Conservation (phyloP, 1,140 invertebrate species). For the Drosophila carrolli region DNA sequence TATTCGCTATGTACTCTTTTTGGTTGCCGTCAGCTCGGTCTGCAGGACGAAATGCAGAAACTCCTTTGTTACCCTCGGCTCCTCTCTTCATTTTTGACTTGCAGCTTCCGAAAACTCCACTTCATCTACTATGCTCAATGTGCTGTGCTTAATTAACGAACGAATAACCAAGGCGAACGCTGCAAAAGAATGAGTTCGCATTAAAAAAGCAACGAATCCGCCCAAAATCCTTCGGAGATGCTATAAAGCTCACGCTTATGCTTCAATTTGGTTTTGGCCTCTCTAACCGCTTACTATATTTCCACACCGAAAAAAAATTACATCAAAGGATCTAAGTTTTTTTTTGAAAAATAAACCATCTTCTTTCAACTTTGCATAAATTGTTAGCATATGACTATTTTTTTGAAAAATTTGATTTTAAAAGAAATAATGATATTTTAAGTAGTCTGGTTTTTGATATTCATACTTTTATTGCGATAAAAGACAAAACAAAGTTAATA, state of each 20-base stretch:
- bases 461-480: too few relatives aligned
- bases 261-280: constrained; percentile 75
- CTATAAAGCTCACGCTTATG: constrained; percentile 65
- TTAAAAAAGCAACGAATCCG: constrained; percentile 23
- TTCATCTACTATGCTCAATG: constrained; percentile 57
- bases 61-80: constrained; percentile 39
- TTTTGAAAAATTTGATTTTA: too few relatives aligned
- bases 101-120: constrained; percentile 65
- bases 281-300: constrained; percentile 59
- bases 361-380: too few relatives aligned
- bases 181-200: constrained; percentile 40
- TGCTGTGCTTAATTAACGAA: constrained; percentile 77
- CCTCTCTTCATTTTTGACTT: constrained; percentile 63
- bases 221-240: constrained; percentile 55
- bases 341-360: not conserved
- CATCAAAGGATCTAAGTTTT: not conserved
- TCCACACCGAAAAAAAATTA: constrained; percentile 24
- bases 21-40: constrained; percentile 39
- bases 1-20: constrained; percentile 60
- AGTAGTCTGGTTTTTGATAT: too few relatives aligned
- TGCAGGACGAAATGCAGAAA: constrained; percentile 42
- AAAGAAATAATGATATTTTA: too few relatives aligned
- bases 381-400: too few relatives aligned
- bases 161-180: constrained; percentile 34
- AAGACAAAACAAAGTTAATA: too few relatives aligned